Base-by-base conservation (phyloP, 2,797 vertebrate genomes). In the Pseudomugil tenellus region DNA sequence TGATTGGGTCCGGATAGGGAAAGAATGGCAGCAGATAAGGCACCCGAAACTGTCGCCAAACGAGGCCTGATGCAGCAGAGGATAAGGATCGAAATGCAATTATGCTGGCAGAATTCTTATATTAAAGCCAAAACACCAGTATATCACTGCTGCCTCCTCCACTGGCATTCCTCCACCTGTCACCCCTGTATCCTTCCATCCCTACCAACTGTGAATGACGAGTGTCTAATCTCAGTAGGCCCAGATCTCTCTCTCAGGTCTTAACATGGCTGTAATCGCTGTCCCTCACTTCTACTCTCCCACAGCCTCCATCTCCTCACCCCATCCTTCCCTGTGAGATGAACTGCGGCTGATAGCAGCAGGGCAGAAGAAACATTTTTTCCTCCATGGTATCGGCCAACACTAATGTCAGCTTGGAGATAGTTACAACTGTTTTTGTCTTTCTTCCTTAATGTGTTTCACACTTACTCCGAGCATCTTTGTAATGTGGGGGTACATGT, bases 11-110 rank as follows among this genome's bases (percentile, higher is more conserved):
- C 35, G 84, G 92, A 94, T 93, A 93, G 90, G 84, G 74, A 87
- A 83, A 91, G 92, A 94, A 92, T 90, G 90, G 86, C 84, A 86
- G 79, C 76, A 90, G 93, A 95, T 94, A 95, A 94, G 91, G 69
- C 76, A 19, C 86, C 83, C 67, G 84, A 90, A 93, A 92, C 91
- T 92, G 91, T 93, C 74, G 87, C 81, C 89, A 89, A 93, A 93
- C 79, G 80, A 91, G 84, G 84, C 81, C 90, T 76, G 93, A 95
- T 94, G 89, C 88, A 86, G 89, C 84, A 29, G 59, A 66, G 90
- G 93, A 95, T 95, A 94, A 95, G 89, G 84, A 75, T 72, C 34
- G 58, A 89, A 91, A 87, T 52, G 79, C 81, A 92, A 93, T 94
- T 93, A 93, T 90, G 69, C 84, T 70, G 79, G 87, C 87, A 89